Evolutionary conservation across 2,888 invertebrate genomes (phyloP).

Genomic region (Elysia crispata): DNA sequence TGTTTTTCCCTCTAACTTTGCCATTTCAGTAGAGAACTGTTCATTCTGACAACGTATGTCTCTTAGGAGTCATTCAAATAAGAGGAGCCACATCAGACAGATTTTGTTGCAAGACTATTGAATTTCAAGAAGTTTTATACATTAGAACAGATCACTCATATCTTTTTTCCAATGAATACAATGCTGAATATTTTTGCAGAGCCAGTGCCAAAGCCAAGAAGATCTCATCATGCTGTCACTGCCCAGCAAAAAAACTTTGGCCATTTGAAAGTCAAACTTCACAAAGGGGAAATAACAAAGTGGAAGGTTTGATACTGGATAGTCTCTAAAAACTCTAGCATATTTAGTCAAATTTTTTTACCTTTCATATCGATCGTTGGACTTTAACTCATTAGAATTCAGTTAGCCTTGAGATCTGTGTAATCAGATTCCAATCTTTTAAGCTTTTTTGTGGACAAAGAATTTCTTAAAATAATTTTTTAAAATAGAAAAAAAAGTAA

Average conservation of each 20-base stretch:
- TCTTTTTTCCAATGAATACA: background rate
- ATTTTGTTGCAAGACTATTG: too few species aligned
- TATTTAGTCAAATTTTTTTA: background rate
- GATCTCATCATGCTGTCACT: background rate
- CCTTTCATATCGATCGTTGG: background rate
- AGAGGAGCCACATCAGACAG: too few species aligned
- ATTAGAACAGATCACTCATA: too few species aligned
- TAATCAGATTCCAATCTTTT: background rate
- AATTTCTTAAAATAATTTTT: too few species aligned
- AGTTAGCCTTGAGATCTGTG: background rate
- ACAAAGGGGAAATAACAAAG: conserved; percentile 37
- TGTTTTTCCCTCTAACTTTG: too few species aligned
- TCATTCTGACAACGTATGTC: too few species aligned
- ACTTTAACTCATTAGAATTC: background rate
- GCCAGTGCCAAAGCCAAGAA: background rate
- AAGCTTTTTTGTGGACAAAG: too few species aligned
- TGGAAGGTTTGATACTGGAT: conserved; percentile 17
- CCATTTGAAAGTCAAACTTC: conserved; percentile 30
- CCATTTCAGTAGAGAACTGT: too few species aligned
- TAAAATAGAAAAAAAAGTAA: too few species aligned
- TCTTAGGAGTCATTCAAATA: too few species aligned
- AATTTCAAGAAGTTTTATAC: too few species aligned
- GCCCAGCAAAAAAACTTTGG: conserved; percentile 12
- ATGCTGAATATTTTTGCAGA: background rate
- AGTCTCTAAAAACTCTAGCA: background rate